Evolutionary conservation across 2,888 invertebrate genomes (phyloP).

Genomic region (Drosophila pseudotakahashii): DNA sequence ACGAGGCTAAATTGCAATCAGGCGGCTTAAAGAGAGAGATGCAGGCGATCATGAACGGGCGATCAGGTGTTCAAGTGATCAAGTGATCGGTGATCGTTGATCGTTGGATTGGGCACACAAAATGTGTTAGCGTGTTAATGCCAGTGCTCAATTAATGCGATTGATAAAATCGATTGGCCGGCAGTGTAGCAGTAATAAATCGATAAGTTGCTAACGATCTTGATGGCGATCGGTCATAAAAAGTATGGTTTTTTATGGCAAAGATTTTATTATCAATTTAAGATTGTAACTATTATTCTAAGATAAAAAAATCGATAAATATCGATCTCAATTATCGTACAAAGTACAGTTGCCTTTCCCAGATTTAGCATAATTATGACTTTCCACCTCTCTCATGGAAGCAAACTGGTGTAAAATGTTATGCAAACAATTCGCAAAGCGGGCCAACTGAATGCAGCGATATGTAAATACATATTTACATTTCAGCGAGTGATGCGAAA

Average conservation of each 20-base stretch:
- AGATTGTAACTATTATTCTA: too few relatives aligned
- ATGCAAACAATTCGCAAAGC: slow-evolving; percentile 73
- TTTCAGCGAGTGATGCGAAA: slow-evolving; percentile 58
- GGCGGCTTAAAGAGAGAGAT: slow-evolving; percentile 42
- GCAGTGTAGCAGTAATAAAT: slow-evolving; percentile 2
- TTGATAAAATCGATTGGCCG: slow-evolving; percentile 69
- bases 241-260: background rate
- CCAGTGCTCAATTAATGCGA: slow-evolving; percentile 61
- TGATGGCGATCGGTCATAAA: background rate
- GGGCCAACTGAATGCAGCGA: slow-evolving; percentile 20
- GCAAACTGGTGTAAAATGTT: slow-evolving; percentile 71
- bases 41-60: slow-evolving; percentile 19
- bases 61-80: slow-evolving; percentile 1
- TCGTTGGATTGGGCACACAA: slow-evolving; percentile 32
- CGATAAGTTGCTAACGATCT: slow-evolving; percentile 5
- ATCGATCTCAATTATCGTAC: background rate
- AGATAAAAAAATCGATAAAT: background rate
- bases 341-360: slow-evolving; percentile 38
- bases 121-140: slow-evolving; percentile 75
- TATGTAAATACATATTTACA: slow-evolving; percentile 26
- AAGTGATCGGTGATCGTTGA: slow-evolving; percentile 8
- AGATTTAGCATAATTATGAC: slow-evolving; percentile 40
- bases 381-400: slow-evolving; percentile 14
- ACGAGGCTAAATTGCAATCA: slow-evolving; percentile 49
- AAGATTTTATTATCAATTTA: background rate